Conservation (phyloP, 2,113 vertebrate species). For the Notechis scutatus region DNA sequence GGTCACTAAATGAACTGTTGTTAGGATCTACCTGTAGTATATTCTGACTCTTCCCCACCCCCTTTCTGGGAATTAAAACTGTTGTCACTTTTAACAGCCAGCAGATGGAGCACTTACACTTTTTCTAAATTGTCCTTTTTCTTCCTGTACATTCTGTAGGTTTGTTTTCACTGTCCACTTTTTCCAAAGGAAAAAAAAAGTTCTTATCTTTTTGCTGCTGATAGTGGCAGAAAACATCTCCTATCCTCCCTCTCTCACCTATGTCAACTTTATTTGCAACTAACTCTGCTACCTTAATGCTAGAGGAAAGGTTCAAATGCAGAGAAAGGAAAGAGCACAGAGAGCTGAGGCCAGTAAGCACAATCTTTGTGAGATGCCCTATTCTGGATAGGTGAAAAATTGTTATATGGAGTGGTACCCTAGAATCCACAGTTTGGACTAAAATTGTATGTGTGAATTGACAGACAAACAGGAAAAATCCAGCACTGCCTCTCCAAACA, state of each 20-base stretch:
- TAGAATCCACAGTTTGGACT: background rate
- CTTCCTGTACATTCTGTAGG: background rate
- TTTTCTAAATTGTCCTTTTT: background rate
- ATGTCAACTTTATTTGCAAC: background rate
- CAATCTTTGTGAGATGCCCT: background rate
- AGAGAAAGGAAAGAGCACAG: background rate
- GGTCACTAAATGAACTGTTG: too few species aligned
- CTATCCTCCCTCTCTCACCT: background rate
- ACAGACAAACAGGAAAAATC: background rate
- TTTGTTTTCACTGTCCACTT: background rate
- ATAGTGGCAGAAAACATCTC: background rate
- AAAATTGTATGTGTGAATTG: background rate
- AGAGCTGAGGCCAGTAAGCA: background rate
- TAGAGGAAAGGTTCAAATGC: background rate
- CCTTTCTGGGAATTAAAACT: too few species aligned
- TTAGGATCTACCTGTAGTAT: background rate
- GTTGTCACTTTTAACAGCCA: background rate
- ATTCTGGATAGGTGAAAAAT: background rate
- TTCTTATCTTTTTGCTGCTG: background rate
- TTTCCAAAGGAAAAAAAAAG: background rate
- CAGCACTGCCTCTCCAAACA: background rate
- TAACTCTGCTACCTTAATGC: background rate
- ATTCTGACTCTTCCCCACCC: fast-evolving
- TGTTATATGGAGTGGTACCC: too few species aligned
- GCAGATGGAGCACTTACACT: background rate